A percentile compares a stretch with the other conserved stretches of the same genome.
Evolutionary conservation across 2,797 vertebrate genomes (phyloP).

Genomic region (Leptodactylus fallax): DNA sequence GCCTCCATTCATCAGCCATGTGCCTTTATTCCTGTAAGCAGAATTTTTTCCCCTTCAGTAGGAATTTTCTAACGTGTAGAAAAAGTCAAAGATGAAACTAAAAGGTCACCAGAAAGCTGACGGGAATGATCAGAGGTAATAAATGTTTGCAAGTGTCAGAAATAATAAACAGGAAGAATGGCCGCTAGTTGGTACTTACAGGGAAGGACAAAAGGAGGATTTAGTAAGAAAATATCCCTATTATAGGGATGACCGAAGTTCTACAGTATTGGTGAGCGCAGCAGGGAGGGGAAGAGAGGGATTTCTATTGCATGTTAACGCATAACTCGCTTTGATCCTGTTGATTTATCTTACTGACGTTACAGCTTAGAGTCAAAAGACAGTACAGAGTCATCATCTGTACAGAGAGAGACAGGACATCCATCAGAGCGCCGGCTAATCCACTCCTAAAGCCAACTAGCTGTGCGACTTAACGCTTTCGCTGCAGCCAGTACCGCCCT

Average conservation of each 20-base stretch:
- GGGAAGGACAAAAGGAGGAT: conserved; percentile 34
- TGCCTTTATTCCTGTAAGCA: conserved; percentile 13
- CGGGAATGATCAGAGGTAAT: conserved; percentile 14
- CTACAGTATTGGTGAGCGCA: conserved; percentile 25
- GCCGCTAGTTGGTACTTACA: conserved; percentile 21
- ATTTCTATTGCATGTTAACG: conserved; percentile 42
- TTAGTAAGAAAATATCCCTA: conserved; percentile 45
- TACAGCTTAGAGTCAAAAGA: conserved; percentile 56
- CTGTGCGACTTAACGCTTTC: conserved; percentile 47
- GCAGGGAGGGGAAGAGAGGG: conserved; percentile 19
- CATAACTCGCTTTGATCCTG: conserved; percentile 57
- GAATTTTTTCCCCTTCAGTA: neutral
- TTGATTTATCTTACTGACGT: conserved; percentile 59
- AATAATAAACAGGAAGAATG: conserved; percentile 26
- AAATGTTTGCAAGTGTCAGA: conserved; percentile 3
- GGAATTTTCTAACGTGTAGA: conserved; percentile 4
- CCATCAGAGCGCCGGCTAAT: conserved; percentile 52
- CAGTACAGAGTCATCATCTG: conserved; percentile 57
- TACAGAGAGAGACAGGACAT: conserved; percentile 48
- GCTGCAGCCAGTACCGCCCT: neutral
- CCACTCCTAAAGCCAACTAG: conserved; percentile 49
- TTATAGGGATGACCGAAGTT: conserved; percentile 31
- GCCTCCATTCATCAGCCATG: neutral
- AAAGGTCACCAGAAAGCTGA: neutral
- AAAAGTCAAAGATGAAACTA: neutral